Conservation (phyloP, 2,113 vertebrate genomes). For the Nesogale talazaci region DNA sequence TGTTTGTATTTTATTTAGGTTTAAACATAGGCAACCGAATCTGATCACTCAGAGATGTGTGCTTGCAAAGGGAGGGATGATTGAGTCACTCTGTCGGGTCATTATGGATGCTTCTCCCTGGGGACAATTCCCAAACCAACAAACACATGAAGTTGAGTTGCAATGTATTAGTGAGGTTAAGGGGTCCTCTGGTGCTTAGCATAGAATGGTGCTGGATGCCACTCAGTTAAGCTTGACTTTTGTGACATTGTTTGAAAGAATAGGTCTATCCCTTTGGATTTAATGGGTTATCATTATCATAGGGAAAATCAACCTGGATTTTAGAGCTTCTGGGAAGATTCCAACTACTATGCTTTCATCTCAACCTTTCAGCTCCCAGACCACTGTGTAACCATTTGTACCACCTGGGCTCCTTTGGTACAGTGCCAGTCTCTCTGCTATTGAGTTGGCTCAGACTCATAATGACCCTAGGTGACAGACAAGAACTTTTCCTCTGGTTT, state of each 20-base stretch:
- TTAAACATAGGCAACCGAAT: neutral
- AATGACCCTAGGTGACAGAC: too few species aligned
- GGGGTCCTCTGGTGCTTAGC: neutral
- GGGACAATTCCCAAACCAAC: neutral
- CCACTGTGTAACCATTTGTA: neutral
- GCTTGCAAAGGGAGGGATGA: neutral
- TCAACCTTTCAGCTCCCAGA: neutral
- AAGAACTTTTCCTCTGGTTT: too few species aligned
- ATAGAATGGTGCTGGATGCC: neutral
- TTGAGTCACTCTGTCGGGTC: neutral
- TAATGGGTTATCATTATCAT: neutral
- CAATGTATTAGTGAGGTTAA: neutral
- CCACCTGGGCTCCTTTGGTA: neutral
- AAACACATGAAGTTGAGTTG: neutral
- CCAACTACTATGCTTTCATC: too few species aligned
- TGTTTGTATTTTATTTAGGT: neutral
- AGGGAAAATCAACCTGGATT: neutral
- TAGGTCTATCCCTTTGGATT: neutral
- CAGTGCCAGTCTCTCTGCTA: too few species aligned
- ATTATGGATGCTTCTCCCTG: constrained; percentile 6
- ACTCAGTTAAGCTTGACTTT: too few species aligned
- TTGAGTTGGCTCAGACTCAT: too few species aligned
- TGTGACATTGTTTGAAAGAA: neutral
- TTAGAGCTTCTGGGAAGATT: neutral
- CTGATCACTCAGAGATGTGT: neutral